Base-by-base conservation (phyloP, 2,888 invertebrate species). In the Monoplex corrugatus region DNA sequence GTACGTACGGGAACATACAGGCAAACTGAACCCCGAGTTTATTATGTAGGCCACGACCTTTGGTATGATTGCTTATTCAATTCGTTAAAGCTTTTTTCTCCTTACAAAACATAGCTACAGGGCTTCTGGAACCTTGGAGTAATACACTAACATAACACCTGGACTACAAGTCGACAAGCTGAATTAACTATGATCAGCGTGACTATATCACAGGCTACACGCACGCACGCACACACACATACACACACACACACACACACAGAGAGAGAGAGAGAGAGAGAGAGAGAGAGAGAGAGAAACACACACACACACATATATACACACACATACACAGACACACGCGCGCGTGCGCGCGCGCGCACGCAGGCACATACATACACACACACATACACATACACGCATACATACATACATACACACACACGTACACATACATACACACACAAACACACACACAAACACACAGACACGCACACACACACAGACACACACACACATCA, bases 201-300 rank as follows among this genome's bases (percentile, higher is more conserved):
- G 16, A 16, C 10, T 50, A 13, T 50, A 8, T 16, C 8, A 50
- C 50, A 50, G 10, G 50, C 16, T 16, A 50, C 10, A 50, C 63
- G n/a, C 63, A 63, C 63, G 1, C 63, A 63, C 5, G 1, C 63
- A 63, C 28, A 63, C 63, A 63, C 0, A 3, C 63, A 3, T 0
- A 3, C 63, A 3, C 63, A 3, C 63, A 63, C 6, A 63, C 63
- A 63, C 63, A 63, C 63, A 63, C 63, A 2, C 28, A 63, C 28
- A 13, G 68, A 68, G 68, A 68, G 68, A 68, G 68, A 68, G 68
- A 68, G 68, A 68, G 68, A 68, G 68, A 68, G 13, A 68, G 68
- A 68, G 10, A 68, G 68, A 68, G 13, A 68, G 68, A 75, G 35
- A 75, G 38, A 75, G 38, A 75, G 13, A 75, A 3, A 75, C n/a